phyloP scores from a whole-genome alignment of 1,140 invertebrate genomes.

The Psix sp. region DNA sequence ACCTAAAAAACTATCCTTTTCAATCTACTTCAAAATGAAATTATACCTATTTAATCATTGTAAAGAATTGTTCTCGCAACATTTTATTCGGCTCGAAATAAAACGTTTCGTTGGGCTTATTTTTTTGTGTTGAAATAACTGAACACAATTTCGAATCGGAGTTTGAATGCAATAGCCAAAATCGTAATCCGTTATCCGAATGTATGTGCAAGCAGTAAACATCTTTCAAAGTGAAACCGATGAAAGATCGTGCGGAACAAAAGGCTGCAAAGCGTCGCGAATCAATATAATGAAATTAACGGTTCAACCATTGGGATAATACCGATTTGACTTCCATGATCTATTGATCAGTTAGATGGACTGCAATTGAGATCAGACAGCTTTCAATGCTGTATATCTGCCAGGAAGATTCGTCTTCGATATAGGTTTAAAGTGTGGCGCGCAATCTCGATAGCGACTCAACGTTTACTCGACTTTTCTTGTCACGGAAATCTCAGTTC shows the following conservation, averaged over 20 bases:
- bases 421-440: too few species aligned
- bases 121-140: too few species aligned
- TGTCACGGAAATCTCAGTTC: too few species aligned
- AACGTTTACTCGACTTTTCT: conserved; percentile 21
- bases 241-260: conserved; percentile 56
- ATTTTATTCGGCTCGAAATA: too few species aligned
- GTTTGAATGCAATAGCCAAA: conserved; percentile 19
- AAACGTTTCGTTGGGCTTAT: too few species aligned
- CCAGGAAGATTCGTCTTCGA: too few species aligned
- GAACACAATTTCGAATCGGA: too few species aligned
- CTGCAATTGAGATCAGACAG: conserved; percentile 12
- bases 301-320: conserved; percentile 26
- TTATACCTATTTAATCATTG: too few species aligned
- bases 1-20: too few species aligned
- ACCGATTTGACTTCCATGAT: conserved; percentile 30
- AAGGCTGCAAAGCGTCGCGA: conserved; percentile 46
- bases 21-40: too few species aligned
- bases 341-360: conserved; percentile 35
- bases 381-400: too few species aligned
- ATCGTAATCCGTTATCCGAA: conserved; percentile 15
- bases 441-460: conserved; percentile 26
- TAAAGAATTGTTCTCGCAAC: too few species aligned
- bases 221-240: conserved; percentile 39
- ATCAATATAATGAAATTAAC: conserved; percentile 57
- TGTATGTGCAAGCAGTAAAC: conserved; percentile 24